Evolutionary conservation across 2,797 vertebrate genomes (phyloP), one percentile per base, ranked within the genome.

Genomic region (Thunnus albacares): DNA sequence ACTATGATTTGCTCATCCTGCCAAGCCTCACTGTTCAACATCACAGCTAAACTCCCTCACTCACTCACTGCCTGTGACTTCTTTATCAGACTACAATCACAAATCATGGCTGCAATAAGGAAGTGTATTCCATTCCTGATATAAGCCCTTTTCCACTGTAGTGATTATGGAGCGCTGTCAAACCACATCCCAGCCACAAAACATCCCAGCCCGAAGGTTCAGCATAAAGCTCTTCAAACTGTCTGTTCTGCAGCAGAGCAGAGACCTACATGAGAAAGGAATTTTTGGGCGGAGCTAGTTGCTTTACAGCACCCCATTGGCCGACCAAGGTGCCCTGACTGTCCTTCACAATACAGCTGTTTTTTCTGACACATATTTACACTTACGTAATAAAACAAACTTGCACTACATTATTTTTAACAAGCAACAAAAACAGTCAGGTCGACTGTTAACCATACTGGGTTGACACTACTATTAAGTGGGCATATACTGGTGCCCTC

Each of bases 21-120:
- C 52, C 51, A 35, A 12, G 13, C 18, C 38, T 51, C 64, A 33
- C 5, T 35, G 61, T 60, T 74, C 51, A 79, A 62, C 47, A 10
- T 10, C 53, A 30, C 38, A 55, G 68, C 24, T 30, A 38, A 47
- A 79, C 18, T 33, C 43, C 49, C 45, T 61, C 63, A 6, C 33
- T 35, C 8, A 35, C 17, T 38, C 26, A 26, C 24, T 11, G 49
- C 10, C 28, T 4, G 52, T 41, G 56, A 75, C 55, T 52, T 66
- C 35, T 28, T 55, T n/a, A 62, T 49, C 71, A 30, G 55, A n/a
- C 35, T 26, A 3, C 11, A 35, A 35, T 38, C 11, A 45, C 22
- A 69, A 61, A 69, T 66, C 28, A 30, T 49, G 20, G 47, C 51
- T 53, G 43, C 20, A 38, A 33, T 2, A 45, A 30, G 52, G n/a